Evolutionary conservation across 2,888 invertebrate genomes (phyloP).

Genomic region (Tipula unca): DNA sequence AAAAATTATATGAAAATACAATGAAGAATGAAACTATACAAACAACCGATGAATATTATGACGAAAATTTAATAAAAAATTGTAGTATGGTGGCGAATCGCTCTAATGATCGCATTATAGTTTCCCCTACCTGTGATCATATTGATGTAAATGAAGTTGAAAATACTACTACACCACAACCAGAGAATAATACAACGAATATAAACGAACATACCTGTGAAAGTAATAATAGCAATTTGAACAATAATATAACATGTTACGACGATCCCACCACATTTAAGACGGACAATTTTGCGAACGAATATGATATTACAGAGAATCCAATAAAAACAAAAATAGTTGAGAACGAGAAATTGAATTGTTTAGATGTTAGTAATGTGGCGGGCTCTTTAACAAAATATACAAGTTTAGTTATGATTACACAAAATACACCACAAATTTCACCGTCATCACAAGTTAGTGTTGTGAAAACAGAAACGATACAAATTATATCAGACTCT

Average conservation of each 20-base stretch:
- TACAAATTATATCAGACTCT: conserved; percentile 53
- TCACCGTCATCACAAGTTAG: conserved; percentile 50
- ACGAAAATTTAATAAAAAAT: neutral
- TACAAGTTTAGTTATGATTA: conserved; percentile 85
- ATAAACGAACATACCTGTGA: conserved; percentile 20
- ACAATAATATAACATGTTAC: neutral
- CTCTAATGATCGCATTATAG: neutral
- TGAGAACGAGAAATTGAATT: conserved; percentile 24
- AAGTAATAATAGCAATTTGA: neutral
- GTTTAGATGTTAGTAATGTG: conserved; percentile 21
- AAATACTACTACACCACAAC: neutral
- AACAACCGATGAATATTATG: neutral
- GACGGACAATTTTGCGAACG: conserved; percentile 21
- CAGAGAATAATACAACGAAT: neutral
- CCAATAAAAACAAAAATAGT: conserved; percentile 31
- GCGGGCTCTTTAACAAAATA: conserved; percentile 52
- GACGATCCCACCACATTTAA: conserved; percentile 22
- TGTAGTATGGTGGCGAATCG: neutral
- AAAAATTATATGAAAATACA: neutral
- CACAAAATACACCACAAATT: conserved; percentile 53
- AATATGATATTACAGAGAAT: conserved; percentile 29
- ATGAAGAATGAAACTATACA: neutral
- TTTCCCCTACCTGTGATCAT: neutral
- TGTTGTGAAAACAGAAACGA: conserved; percentile 68
- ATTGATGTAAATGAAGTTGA: neutral